phyloP scores from a whole-genome alignment of 1,140 invertebrate species.

The Camponotus vicinus region DNA sequence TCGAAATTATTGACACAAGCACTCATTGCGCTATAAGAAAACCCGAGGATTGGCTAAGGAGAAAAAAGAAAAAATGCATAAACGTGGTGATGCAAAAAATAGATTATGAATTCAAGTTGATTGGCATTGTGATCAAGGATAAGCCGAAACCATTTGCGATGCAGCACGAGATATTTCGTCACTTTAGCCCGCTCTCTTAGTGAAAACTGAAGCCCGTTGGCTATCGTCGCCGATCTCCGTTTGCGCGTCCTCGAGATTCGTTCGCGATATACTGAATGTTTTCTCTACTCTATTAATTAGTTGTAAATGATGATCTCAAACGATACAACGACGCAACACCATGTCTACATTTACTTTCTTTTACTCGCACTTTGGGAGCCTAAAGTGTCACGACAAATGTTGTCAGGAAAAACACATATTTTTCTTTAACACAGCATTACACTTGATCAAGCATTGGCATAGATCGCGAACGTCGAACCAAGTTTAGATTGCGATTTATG shows the following conservation, averaged over 20 bases:
- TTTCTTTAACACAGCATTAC: constrained; percentile 12
- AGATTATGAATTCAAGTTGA: constrained; percentile 60
- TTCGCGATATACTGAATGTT: neutral
- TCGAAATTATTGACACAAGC: constrained; percentile 61
- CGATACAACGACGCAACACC: constrained; percentile 52
- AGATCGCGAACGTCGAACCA: neutral
- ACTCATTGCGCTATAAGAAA: constrained; percentile 56
- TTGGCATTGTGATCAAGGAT: constrained; percentile 73
- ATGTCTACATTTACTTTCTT: constrained; percentile 21
- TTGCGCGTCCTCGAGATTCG: neutral
- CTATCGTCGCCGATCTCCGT: neutral
- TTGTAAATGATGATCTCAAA: constrained; percentile 64
- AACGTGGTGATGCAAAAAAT: constrained; percentile 54
- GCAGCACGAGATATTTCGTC: constrained; percentile 11
- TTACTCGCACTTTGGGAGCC: constrained; percentile 23
- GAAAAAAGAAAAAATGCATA: constrained; percentile 36
- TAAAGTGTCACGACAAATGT: constrained; percentile 13
- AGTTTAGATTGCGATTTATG: constrained; percentile 8
- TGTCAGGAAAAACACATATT: neutral
- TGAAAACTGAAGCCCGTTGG: constrained; percentile 5
- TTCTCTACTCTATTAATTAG: constrained; percentile 33
- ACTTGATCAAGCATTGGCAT: neutral
- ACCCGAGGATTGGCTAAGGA: constrained; percentile 71
- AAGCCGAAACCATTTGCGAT: constrained; percentile 22
- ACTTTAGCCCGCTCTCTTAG: constrained; percentile 38